Conservation (phyloP, 1,140 invertebrate species). For the Microplitis demolitor region DNA sequence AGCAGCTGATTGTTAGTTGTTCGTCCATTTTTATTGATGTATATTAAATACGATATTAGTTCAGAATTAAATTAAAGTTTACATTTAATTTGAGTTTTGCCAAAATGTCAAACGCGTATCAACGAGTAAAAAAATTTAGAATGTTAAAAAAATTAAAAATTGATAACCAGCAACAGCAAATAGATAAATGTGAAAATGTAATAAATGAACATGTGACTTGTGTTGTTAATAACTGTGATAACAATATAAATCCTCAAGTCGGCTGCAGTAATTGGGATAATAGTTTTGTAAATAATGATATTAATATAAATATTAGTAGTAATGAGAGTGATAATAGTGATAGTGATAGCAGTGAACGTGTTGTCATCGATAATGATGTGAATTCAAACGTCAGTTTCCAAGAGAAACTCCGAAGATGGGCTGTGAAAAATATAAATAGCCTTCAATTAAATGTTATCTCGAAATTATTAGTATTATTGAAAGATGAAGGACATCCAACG, state of each 20-base stretch:
- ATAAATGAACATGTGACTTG: not conserved
- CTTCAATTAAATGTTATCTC: conserved; percentile 16
- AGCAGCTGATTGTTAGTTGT: not conserved
- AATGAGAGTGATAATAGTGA: not conserved
- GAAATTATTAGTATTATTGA: conserved; percentile 22
- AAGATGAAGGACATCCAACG: conserved; percentile 15
- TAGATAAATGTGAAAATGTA: not conserved
- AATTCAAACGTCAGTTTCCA: not conserved
- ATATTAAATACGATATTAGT: not conserved
- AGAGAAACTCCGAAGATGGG: conserved; percentile 27
- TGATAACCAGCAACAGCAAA: not conserved
- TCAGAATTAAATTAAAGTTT: not conserved
- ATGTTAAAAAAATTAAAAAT: not conserved
- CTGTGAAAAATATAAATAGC: conserved; percentile 18
- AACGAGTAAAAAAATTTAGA: not conserved
- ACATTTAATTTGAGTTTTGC: not conserved
- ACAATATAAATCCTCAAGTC: not conserved
- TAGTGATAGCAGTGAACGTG: not conserved
- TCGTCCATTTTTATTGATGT: not conserved
- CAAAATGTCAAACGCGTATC: not conserved
- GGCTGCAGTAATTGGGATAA: not conserved
- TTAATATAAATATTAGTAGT: not conserved
- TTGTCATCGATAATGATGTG: not conserved
- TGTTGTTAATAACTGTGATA: not conserved
- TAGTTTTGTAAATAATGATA: not conserved